Evolutionary conservation across 2,888 invertebrate species (phyloP).

Genomic region (Drosophila affinis): DNA sequence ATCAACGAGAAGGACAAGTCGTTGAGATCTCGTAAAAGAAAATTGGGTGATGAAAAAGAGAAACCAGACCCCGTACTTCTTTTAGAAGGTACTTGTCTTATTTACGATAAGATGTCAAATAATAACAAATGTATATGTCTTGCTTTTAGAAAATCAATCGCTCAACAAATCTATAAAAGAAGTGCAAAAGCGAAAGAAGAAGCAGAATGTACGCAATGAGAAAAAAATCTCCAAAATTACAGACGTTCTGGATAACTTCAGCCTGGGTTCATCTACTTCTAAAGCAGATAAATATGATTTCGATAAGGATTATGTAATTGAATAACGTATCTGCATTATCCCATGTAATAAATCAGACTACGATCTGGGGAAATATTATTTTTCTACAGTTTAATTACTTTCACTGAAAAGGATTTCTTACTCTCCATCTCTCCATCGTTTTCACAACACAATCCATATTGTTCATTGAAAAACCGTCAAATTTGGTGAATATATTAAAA

Average conservation of each 20-base stretch:
- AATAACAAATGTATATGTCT: not conserved
- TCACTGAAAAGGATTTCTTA: not conserved
- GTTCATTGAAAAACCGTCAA: conserved; percentile 15
- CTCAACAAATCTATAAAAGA: conserved; percentile 86
- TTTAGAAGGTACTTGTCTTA: conserved; percentile 86
- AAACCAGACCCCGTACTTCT: conserved; percentile 87
- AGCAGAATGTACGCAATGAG: conserved; percentile 85
- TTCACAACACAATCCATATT: not conserved
- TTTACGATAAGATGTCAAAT: not conserved
- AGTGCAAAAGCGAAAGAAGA: conserved; percentile 85
- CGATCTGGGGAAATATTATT: not conserved
- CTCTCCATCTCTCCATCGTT: not conserved
- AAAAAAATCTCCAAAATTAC: conserved; percentile 87
- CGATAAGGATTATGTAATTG: conserved; percentile 80
- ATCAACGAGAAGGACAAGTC: conserved; percentile 71
- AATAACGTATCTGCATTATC: conserved; percentile 56
- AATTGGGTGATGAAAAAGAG: conserved; percentile 79
- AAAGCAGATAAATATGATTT: conserved; percentile 81
- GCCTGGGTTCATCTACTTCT: conserved; percentile 52
- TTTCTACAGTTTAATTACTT: not conserved
- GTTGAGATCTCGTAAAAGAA: conserved; percentile 75
- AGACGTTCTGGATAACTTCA: conserved; percentile 86
- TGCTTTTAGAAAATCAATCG: conserved; percentile 83
- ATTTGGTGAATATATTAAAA: conserved; percentile 67
- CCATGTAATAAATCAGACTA: conserved; percentile 17